A percentile compares a stretch with the other conserved stretches of the same genome.
Conservation (phyloP, 2,797 vertebrate genomes). For the Octomys mimax region DNA sequence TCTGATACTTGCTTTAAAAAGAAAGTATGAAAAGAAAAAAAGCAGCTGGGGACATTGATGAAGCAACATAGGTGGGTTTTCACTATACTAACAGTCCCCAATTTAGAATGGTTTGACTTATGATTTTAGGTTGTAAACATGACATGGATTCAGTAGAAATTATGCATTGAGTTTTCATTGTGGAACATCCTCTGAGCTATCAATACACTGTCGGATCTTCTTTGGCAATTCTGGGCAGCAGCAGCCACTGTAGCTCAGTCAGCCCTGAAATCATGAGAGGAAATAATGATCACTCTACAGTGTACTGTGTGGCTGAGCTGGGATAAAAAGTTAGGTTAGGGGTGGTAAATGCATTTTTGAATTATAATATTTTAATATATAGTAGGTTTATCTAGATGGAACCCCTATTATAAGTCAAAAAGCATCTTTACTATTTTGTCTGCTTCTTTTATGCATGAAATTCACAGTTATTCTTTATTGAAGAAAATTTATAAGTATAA, state of each 20-base stretch:
- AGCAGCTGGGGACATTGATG: background rate
- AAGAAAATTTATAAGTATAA: slow-evolving; percentile 31
- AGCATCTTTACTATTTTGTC: background rate
- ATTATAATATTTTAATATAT: background rate
- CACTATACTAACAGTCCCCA: background rate
- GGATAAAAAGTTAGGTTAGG: background rate
- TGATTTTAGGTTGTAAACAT: background rate
- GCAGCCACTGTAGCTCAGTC: background rate
- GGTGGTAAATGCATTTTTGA: background rate
- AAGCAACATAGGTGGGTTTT: background rate
- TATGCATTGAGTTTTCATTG: background rate
- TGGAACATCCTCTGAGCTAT: background rate
- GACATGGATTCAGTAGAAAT: background rate
- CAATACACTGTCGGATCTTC: background rate
- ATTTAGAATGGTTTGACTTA: background rate
- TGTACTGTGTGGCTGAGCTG: background rate
- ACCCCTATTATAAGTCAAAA: background rate
- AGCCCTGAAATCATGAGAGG: background rate
- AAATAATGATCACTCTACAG: background rate
- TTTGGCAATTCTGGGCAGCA: background rate
- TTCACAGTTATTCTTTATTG: background rate
- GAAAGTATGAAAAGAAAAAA: background rate
- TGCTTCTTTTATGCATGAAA: slow-evolving; percentile 42
- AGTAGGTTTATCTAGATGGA: background rate
- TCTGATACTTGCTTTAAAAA: background rate